Conservation (phyloP, 2,888 invertebrate genomes). For the Aporophyla lueneburgensis region DNA sequence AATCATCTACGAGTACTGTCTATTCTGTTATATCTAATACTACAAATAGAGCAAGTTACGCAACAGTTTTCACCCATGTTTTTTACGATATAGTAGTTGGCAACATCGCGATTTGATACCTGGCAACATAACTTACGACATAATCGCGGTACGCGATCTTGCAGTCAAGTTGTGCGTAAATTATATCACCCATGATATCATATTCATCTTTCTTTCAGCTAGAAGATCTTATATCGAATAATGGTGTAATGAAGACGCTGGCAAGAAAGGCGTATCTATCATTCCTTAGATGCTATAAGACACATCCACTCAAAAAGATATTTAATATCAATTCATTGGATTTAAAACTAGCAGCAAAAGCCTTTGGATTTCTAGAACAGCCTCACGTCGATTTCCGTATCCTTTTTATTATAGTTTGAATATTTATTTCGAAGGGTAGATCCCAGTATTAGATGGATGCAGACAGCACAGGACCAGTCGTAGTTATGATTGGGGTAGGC, state of each 20-base stretch:
- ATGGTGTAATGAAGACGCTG: slow-evolving; percentile 97
- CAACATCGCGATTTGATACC: not conserved
- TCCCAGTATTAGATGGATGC: too few relatives aligned
- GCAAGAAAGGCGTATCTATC: slow-evolving; percentile 98
- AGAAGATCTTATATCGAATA: slow-evolving; percentile 96
- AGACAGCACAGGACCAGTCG: not conserved
- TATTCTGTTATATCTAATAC: slow-evolving; percentile 1
- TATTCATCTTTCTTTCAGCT: slow-evolving; percentile 90
- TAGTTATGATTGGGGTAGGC: too few relatives aligned
- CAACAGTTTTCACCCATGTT: not conserved
- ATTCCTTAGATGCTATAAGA: slow-evolving; percentile 98
- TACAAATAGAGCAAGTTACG: not conserved
- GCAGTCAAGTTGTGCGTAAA: not conserved
- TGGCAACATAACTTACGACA: not conserved
- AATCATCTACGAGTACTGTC: not conserved
- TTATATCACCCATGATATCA: not conserved
- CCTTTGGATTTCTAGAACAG: slow-evolving; percentile 98
- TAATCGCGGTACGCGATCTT: not conserved
- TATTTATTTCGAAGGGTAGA: not conserved
- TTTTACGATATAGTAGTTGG: not conserved
- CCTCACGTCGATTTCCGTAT: slow-evolving; percentile 98
- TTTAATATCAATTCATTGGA: slow-evolving; percentile 97
- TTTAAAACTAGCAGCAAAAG: slow-evolving; percentile 95
- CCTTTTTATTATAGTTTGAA: slow-evolving; percentile 76
- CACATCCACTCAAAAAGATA: slow-evolving; percentile 97